Evolutionary conservation across 2,888 invertebrate species (phyloP).

Genomic region (Drosophila rellima): DNA sequence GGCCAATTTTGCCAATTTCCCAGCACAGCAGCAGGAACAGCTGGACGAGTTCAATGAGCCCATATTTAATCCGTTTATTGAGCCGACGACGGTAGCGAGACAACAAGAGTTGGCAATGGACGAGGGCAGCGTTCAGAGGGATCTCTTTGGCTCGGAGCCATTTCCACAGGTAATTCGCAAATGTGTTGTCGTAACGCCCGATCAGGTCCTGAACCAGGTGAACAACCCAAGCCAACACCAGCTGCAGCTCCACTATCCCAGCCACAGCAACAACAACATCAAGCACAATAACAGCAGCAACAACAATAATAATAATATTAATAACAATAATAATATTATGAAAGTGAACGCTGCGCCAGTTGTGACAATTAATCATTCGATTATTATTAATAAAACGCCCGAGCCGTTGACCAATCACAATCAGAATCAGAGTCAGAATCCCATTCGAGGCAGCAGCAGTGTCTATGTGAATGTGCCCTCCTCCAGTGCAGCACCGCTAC

Average conservation of each 20-base stretch:
- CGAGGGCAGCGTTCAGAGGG: constrained; percentile 71
- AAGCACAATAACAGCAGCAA: constrained; percentile 47
- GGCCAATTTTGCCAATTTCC: constrained; percentile 64
- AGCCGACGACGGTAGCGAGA: constrained; percentile 27
- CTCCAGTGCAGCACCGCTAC: constrained; percentile 14
- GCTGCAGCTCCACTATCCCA: constrained; percentile 39
- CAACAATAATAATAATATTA: constrained; percentile 32
- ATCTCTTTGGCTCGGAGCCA: constrained; percentile 85
- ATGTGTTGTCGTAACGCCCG: constrained; percentile 71
- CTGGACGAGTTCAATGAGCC: constrained; percentile 85
- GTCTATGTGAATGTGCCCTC: constrained; percentile 68
- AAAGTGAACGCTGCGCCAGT: constrained; percentile 65
- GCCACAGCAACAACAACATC: constrained; percentile 41
- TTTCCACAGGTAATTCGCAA: constrained; percentile 85
- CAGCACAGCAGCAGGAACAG: constrained; percentile 27
- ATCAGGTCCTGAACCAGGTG: constrained; percentile 41
- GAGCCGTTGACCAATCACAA: constrained; percentile 67
- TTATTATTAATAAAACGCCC: constrained; percentile 85
- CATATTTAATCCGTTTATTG: constrained; percentile 84
- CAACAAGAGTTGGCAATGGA: constrained; percentile 46
- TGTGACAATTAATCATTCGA: constrained; percentile 85
- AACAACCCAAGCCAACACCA: constrained; percentile 51
- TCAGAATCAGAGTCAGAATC: constrained; percentile 17
- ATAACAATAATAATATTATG: constrained; percentile 36
- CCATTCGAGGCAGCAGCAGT: constrained; percentile 33